Base-by-base conservation (phyloP, 2,888 invertebrate genomes). In the Polia nebulosa region DNA sequence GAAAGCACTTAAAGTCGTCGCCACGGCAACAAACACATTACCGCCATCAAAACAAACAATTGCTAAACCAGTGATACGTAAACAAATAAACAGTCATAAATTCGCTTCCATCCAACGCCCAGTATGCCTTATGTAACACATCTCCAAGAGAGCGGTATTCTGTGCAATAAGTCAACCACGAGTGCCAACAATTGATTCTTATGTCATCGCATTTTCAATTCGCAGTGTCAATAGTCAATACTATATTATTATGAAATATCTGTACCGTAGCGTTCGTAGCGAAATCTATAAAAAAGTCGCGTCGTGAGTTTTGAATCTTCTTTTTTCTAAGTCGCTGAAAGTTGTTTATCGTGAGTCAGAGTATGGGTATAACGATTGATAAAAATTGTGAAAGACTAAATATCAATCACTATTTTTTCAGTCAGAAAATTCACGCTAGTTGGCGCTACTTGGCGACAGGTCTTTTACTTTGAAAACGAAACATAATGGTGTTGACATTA, bases 131-230 rank as follows among this genome's bases (percentile, higher is more conserved):
- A 80, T 52, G 49, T 69, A 83, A 81, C 51, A 51, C 27, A 25
- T 62, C 45, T 49, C 9, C 27, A 51, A 65, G 77, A 69, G 77
- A 82, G 41, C 62, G 75, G 27, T 49, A 34, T 74, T 65, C 64
- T 51, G 25, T 60, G 56, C 61, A 74, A 74, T 60, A 75, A 69
- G 60, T 27, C 69, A 51, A 51, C 61, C 1, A 57, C 39, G 39
- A 80, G 47, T 25, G 29, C 36, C 34, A 66, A 74, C 72, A 80
- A 83, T 83, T 68, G 72, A 60, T 60, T 81, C 81, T 81, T 81
- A 81, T 83, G 63, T 80, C 78, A 83, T 52, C 47, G 36, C 1
- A 39, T 63, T 76, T 78, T 74, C 56, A 78, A 78, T 76, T 73
- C 66, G 44, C 39, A 73, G 9, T 55, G 57, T 74, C 57, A 73